Evolutionary conservation across 1,140 invertebrate genomes (phyloP).

Genomic region (Leptoteleia sp.): DNA sequence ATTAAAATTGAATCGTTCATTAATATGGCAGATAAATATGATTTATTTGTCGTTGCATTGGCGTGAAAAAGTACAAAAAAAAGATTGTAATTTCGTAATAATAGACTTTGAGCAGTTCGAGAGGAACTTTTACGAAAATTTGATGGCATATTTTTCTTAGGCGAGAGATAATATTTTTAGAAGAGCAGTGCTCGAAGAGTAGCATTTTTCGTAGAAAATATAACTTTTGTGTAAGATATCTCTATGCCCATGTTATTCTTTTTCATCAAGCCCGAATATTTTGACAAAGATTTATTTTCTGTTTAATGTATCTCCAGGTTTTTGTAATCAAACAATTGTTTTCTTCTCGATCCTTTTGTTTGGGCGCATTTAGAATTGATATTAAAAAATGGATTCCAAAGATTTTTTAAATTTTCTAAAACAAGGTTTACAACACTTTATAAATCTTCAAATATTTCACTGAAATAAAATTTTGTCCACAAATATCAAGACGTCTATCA

Average conservation of each 20-base stretch:
- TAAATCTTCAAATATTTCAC: too few species aligned
- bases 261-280: slow-evolving; percentile 33
- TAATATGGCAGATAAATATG: too few species aligned
- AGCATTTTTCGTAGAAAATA: slow-evolving; percentile 59
- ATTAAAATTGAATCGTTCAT: too few species aligned
- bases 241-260: slow-evolving; percentile 38
- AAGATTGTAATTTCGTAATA: slow-evolving; percentile 28
- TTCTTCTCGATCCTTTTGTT: too few species aligned
- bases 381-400: too few species aligned
- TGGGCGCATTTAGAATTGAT: too few species aligned
- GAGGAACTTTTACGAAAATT: slow-evolving; percentile 26
- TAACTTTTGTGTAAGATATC: slow-evolving; percentile 55
- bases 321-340: slow-evolving; percentile 43
- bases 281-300: slow-evolving; percentile 45
- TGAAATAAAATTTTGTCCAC: too few species aligned
- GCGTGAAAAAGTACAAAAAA: neutral
- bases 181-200: slow-evolving; percentile 48
- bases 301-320: slow-evolving; percentile 22
- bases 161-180: slow-evolving; percentile 57
- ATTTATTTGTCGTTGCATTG: too few species aligned
- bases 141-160: slow-evolving; percentile 45
- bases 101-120: slow-evolving; percentile 18
- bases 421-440: too few species aligned
- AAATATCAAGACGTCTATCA: too few species aligned
- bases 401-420: too few species aligned